Base-by-base conservation (phyloP, 2,888 invertebrate genomes). In the Meghimatium bilineatum region DNA sequence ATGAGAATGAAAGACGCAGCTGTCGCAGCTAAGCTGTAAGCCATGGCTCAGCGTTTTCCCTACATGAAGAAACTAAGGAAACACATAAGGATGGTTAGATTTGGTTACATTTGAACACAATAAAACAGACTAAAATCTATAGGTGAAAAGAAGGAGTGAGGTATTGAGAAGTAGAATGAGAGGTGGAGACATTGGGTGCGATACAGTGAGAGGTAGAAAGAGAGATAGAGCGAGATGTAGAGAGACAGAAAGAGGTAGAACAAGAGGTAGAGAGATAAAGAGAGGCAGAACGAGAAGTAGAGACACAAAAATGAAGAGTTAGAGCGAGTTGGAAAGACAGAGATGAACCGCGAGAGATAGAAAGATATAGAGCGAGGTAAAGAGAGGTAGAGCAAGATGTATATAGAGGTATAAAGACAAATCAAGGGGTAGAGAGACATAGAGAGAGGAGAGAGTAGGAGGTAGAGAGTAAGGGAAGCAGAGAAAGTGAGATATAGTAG, bases 401-500 rank as follows among this genome's bases (percentile, higher is more conserved):
- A 72, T 23, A 56, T n/a, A 72, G 52, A 72, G 36, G 38, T 8
- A 80, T 36, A 56, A 44, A 56, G 72, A 52, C 26, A 29, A 44
- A 34, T 26, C 17, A 49, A 75, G 82, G 29, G 14, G 49, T 52
- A 63, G 75, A 63, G 75, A 63, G 66, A 82, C 60, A 75, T 20
- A 66, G 32, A 56, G 67, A 60, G 44, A 34, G 8, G 63, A n/a
- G n/a, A 60, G 71, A 60, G 34, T 36, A 26, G n/a, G 34, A 20
- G 32, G 6, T 8, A 67, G 67, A 67, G 67, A 67, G 60, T 23
- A 26, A 67, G 49, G 44, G 44, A 82, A 63, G 49, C 34, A 75
- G 23, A 66, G 66, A 82, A 32, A 44, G 75, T 20, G 75, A 36
- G 75, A 63, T 38, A 44, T 14, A 36, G 32, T 6, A 5, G 36